These are phyloP conservation scores for Hapalemur alaotrensis DNA, from an alignment of 2,797 vertebrate genomes.

Conservation along the genomic window DNA sequence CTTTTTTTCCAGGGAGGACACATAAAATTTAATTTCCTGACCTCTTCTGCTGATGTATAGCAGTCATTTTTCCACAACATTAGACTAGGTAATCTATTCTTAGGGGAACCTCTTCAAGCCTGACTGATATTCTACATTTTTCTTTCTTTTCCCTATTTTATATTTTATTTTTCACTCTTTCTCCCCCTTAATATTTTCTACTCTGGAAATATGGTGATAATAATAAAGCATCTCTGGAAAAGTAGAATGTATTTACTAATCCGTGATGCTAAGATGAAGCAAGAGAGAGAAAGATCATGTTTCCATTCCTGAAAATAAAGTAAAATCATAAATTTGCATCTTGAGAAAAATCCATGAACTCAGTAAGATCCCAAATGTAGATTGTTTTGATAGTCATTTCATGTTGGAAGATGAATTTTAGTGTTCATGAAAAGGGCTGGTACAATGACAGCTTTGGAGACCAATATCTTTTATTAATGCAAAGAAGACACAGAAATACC, in stretches of 20 bases:
- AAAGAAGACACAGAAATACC: neutral
- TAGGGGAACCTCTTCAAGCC: conserved; percentile 74
- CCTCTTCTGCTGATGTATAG: conserved; percentile 79
- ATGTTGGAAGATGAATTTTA: conserved; percentile 46
- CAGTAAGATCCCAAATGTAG: neutral
- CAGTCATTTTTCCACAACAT: conserved; percentile 82
- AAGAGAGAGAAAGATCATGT: conserved; percentile 47
- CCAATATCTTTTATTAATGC: conserved; percentile 6
- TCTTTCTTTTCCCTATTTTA: conserved; percentile 64
- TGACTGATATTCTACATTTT: conserved; percentile 78
- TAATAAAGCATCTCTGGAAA: conserved; percentile 50
- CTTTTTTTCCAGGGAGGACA: conserved; percentile 53
- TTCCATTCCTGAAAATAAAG: conserved; percentile 58
- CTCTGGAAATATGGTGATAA: conserved; percentile 50
- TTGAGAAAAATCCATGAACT: conserved; percentile 56
- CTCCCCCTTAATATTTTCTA: conserved; percentile 38
- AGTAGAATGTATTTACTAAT: conserved; percentile 55
- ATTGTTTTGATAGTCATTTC: neutral
- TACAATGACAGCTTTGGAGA: neutral
- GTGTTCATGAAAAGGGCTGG: neutral
- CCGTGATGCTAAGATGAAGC: conserved; percentile 40
- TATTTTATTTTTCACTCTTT: conserved; percentile 52
- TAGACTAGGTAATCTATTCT: conserved; percentile 82
- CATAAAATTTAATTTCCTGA: conserved; percentile 81
- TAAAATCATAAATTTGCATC: conserved; percentile 64